These are phyloP conservation scores for Xestia xanthographa DNA, from an alignment of 2,888 invertebrate species.

Conservation along the genomic window DNA sequence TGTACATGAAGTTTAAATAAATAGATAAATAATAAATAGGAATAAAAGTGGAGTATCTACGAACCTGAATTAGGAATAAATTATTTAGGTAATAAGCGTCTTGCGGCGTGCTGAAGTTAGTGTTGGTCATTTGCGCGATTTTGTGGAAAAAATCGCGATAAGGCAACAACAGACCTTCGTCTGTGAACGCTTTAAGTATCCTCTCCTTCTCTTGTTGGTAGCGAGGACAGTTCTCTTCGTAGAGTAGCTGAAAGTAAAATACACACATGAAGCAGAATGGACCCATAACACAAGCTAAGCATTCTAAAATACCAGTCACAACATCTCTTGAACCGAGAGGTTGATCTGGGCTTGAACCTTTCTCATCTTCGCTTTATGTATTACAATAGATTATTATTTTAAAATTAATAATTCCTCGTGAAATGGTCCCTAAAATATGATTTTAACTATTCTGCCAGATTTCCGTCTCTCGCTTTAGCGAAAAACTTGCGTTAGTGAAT, in stretches of 20 bases:
- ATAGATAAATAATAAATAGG: no score
- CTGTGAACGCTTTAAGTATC: conserved; percentile 82
- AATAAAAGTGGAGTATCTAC: conserved; percentile 1
- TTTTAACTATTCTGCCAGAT: not conserved
- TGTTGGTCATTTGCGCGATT: conserved; percentile 86
- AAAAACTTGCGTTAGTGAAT: not conserved
- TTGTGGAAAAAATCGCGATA: conserved; percentile 86
- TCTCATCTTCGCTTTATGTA: not conserved
- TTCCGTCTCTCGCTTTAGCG: not conserved
- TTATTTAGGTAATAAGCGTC: conserved; percentile 87
- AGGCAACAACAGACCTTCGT: conserved; percentile 83
- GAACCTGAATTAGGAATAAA: conserved; percentile 87
- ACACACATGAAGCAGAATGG: not conserved
- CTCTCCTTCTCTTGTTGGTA: conserved; percentile 86
- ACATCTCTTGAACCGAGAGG: not conserved
- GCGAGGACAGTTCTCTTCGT: conserved; percentile 87
- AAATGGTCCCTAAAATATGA: not conserved
- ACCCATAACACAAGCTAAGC: not conserved
- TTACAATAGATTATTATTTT: not conserved
- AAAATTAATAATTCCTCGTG: not conserved
- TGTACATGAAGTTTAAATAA: no score
- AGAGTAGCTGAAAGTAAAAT: conserved; percentile 79
- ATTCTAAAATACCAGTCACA: not conserved
- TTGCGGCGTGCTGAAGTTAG: conserved; percentile 87
- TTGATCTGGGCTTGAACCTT: not conserved